phyloP scores from a whole-genome alignment of 2,888 invertebrate genomes.

The Campaea margaritaria region DNA sequence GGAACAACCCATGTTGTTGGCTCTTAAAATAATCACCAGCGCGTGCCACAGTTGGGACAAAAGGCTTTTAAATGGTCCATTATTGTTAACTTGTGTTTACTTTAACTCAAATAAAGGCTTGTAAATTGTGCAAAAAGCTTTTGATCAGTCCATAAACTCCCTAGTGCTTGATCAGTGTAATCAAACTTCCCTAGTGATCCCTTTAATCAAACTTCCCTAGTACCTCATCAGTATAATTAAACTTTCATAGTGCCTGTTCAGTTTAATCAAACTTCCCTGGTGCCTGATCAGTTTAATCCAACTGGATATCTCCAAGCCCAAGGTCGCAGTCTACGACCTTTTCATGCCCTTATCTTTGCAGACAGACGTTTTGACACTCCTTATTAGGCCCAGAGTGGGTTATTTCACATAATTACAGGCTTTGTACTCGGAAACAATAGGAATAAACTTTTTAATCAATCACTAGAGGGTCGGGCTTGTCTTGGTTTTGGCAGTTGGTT shows the following conservation, averaged over 20 bases:
- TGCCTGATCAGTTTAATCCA: too few species aligned
- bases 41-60: slow-evolving; percentile 27
- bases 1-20: slow-evolving; percentile 32
- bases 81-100: not conserved
- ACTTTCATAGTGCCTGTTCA: too few species aligned
- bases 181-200: too few species aligned
- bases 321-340: slow-evolving; percentile 28
- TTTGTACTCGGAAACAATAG: slow-evolving; percentile 71
- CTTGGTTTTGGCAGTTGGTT: slow-evolving; percentile 58
- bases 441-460: slow-evolving; percentile 77
- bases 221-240: too few species aligned
- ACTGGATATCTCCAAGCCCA: slow-evolving; percentile 9
- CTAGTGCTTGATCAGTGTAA: too few species aligned
- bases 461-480: slow-evolving; percentile 59
- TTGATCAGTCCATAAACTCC: too few species aligned
- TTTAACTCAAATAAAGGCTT: too few species aligned
- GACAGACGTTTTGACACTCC: slow-evolving; percentile 50
- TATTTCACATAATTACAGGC: slow-evolving; percentile 67
- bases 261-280: too few species aligned
- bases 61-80: slow-evolving; percentile 1
- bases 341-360: slow-evolving; percentile 39
- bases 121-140: too few species aligned
- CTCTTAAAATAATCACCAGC: slow-evolving; percentile 29
- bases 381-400: slow-evolving; percentile 49
- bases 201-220: too few species aligned